These are phyloP conservation scores for Timandra comae DNA, from an alignment of 2,888 invertebrate genomes.

Conservation along the genomic window DNA sequence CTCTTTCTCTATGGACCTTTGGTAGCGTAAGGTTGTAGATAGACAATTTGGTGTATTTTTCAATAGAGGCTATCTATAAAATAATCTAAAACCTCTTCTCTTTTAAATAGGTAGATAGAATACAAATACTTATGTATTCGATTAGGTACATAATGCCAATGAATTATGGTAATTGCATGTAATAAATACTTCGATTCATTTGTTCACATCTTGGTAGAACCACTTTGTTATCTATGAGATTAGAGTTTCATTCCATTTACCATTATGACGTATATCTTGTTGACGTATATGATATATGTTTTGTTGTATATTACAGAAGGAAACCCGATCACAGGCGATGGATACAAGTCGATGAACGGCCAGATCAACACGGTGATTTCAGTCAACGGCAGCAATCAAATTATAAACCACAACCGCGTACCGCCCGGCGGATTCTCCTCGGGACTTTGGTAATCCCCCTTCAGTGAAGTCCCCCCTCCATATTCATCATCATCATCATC, in stretches of 20 bases:
- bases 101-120: conserved; percentile 5
- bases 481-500: conserved; percentile 10
- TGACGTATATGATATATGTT: too few species aligned
- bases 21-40: too few species aligned
- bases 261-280: not conserved
- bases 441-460: conserved; percentile 79
- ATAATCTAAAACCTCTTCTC: conserved; percentile 3
- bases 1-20: not conserved
- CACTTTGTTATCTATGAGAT: conserved; percentile 4
- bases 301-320: conserved; percentile 68
- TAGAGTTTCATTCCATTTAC: conserved; percentile 15
- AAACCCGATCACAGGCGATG: conserved; percentile 77
- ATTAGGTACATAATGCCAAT: too few species aligned
- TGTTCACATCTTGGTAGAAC: conserved; percentile 14
- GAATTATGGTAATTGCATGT: conserved; percentile 13
- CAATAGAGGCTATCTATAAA: not conserved
- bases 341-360: conserved; percentile 76
- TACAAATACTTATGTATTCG: conserved; percentile 12
- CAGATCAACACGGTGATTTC: conserved; percentile 74
- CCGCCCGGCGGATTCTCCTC: conserved; percentile 83
- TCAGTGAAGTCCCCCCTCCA: conserved; percentile 24
- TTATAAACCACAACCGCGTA: conserved; percentile 74
- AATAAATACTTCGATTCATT: conserved; percentile 6
- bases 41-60: not conserved
- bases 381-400: conserved; percentile 57